Evolutionary conservation across 2,888 invertebrate genomes (phyloP).

Genomic region (Aproaerema taeniolella): DNA sequence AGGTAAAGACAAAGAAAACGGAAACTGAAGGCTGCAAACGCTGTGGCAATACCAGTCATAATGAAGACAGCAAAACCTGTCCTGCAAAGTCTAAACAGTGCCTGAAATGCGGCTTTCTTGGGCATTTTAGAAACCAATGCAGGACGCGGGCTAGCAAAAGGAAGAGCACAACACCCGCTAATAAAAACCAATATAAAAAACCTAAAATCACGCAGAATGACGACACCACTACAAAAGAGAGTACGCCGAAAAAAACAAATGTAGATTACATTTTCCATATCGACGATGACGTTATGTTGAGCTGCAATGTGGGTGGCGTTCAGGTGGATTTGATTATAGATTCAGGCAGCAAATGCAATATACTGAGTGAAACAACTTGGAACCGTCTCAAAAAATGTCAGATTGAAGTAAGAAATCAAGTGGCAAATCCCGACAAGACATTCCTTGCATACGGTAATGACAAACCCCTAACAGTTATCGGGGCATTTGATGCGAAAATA

Average conservation of each 20-base stretch:
- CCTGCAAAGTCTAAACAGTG: conserved; percentile 5
- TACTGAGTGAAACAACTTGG: no score
- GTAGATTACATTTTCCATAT: conserved; percentile 21
- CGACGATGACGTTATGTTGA: conserved; percentile 16
- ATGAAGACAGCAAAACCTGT: no score
- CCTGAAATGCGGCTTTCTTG: conserved; percentile 16
- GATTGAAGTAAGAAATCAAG: no score
- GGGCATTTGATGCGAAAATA: no score
- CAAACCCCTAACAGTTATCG: no score
- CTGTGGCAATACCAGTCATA: background rate
- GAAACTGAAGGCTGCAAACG: background rate
- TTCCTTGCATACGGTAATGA: no score
- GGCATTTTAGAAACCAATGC: background rate
- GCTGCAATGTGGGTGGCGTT: conserved; percentile 19
- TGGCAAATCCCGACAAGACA: no score
- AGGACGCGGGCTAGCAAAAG: background rate
- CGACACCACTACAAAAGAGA: background rate
- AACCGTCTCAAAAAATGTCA: no score
- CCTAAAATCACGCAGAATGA: background rate
- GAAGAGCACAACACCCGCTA: background rate
- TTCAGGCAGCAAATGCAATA: no score
- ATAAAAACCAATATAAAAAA: background rate
- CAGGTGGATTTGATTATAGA: no score
- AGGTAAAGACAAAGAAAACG: background rate
- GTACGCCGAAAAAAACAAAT: background rate